Evolutionary conservation across 1,140 invertebrate genomes (phyloP), one percentile per base, ranked within the genome.

Genomic region (Pachypsylla venusta): DNA sequence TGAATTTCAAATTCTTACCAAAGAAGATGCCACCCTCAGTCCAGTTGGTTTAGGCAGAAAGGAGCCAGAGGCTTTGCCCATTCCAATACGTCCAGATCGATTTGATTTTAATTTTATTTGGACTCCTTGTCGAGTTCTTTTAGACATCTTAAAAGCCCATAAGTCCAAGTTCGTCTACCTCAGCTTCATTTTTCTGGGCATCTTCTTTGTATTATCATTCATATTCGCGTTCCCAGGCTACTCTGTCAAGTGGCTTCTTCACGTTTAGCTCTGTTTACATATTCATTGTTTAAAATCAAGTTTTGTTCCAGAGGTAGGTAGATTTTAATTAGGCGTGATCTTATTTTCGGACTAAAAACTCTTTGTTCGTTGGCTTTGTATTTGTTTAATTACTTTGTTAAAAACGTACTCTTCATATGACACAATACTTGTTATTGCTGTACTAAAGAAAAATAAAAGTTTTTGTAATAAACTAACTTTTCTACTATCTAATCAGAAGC

Each of bases 21-120:
- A 71, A 54, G 66, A 75, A 25, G 80, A 82, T 65, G 81, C 82
- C 0, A 63, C 72, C 4, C 63, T 75, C 54, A 68, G 73, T 54
- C 82, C 83, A 0, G 81, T 76, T 1, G 82, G 82, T 24, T 66
- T 75, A 26, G 82, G 78, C 42, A 72, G 81, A 60, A 66, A 78
- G 57, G 71, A 76, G 2, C 81, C 81, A 0, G 72, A 77, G 66
- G 69, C 76, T 20, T 68, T 85, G 54, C 73, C 77, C 2, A 64
- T 67, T 20, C 82, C 81, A n/a, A 22, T 48, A 22, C 42, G 42
- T 7, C 42, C 42, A n/a, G 42, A 48, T 22, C 16, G 42, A 22
- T 48, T 48, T 22, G n/a, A 48, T 48, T 19, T 48, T 22, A 48
- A 48, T 22, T 48, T 48, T 22, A 5, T 48, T 4, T 48, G 4